Base-by-base conservation (phyloP, 2,888 invertebrate species). In the Diadromus collaris region DNA sequence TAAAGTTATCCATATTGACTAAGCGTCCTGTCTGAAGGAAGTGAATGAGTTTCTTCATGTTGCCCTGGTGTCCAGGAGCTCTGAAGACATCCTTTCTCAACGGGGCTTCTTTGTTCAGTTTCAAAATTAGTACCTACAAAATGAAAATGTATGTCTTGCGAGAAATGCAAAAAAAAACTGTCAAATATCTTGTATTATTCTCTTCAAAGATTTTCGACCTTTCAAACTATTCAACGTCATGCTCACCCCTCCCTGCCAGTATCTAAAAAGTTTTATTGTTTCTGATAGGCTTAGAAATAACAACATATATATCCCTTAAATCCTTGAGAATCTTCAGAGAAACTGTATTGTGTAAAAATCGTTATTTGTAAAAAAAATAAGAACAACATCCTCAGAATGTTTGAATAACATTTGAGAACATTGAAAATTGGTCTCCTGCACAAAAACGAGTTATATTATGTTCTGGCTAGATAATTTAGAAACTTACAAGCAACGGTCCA, bases 31-130 rank as follows among this genome's bases (percentile, higher is more conserved):
- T 95, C 91, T 97, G 97, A 83, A 97, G 93, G 90, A 97, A 97
- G 89, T 97, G 97, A 86, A 97, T 96, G 48, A 97, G 93, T 90
- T 97, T 97, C 91, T 97, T 97, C 97, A 97, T 97, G 83, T 97
- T 97, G 24, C 96, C 97, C 92, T 98, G 97, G 90, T 98, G 97
- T 1, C 98, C 98, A 1, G 98, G 98, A 65, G 98, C 98, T 78
- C 98, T 94, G 92, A 98, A 98, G 56, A 98, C 97, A 92, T 98
- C 98, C 86, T 97, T 97, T 71, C 97, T 95, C 86, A 95, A 93
- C 2, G 98, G 98, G 41, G 97, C 98, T 92, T 98, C 98, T 91
- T 98, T 98, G 91, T 98, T 98, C 82, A 98, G 92, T 92, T 98
- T 98, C 84, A 98, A 91, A 87, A 98, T 97, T 86, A 98, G 93